Conservation (phyloP, 2,113 vertebrate genomes). For the Acrocephalus arundinaceus region DNA sequence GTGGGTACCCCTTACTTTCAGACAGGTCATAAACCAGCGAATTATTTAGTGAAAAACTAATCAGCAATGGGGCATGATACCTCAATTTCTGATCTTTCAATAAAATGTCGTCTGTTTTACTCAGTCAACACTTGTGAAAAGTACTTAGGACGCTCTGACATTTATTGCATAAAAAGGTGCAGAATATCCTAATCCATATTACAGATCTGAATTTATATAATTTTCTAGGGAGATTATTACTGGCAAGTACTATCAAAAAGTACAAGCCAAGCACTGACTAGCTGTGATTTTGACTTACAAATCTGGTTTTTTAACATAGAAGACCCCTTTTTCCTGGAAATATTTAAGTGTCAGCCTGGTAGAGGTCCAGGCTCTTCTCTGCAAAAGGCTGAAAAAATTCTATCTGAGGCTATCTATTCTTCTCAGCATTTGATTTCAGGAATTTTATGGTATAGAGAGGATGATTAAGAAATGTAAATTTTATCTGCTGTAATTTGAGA, state of each 20-base stretch:
- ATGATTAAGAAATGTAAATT: not conserved
- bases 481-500: not conserved
- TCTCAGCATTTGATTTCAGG: not conserved
- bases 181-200: not conserved
- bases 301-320: not conserved
- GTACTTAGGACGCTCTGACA: not conserved
- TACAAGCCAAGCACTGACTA: not conserved
- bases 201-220: not conserved
- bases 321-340: accelerated
- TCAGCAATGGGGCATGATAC: not conserved
- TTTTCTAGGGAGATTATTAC: not conserved
- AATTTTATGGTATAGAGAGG: not conserved
- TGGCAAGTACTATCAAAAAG: not conserved
- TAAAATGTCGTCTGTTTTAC: not conserved
- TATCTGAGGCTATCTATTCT: not conserved
- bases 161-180: not conserved
- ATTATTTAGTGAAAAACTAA: not conserved
- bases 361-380: not conserved
- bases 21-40: not conserved
- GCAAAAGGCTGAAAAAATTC: not conserved
- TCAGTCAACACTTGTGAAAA: not conserved
- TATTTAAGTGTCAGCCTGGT: not conserved
- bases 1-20: not conserved
- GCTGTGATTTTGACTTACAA: not conserved
- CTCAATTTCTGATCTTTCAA: not conserved